Base-by-base conservation (phyloP, 1,140 invertebrate genomes). In the Pararge aegeria region DNA sequence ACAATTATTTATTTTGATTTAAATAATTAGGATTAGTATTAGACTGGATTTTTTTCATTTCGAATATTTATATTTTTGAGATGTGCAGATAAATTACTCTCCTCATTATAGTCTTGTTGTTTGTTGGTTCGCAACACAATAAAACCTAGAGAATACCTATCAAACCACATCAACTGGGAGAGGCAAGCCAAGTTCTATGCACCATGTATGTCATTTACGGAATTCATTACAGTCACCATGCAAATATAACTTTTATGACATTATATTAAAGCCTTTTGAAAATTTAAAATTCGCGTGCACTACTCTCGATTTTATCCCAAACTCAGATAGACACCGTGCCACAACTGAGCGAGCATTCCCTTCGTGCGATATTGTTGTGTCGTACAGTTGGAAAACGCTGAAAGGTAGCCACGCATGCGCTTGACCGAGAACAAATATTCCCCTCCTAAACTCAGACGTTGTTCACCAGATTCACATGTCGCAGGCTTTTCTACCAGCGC, bases 321-420 rank as follows among this genome's bases (percentile, higher is more conserved):
- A n/a, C 46, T 55, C 53, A 40, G 30, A 40, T 3, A 5, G 6
- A 61, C 52, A 55, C 59, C 20, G 59, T 51, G 59, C 18, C n/a
- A 50, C 40, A 34, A 51, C 12, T 29, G 24, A 40, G 20, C 30
- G 16, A 48, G 10, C 29, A 38, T 38, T 55, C 20, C 12, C 21
- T 61, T 12, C 5, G 42, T 51, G 37, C 42, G 38, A 55, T 44
- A 21, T 30, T 46, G 9, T 53, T 42, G 54, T 42, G 53, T 54
- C 21, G 24, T n/a, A 16, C 49, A 19, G 49, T 21, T 65, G 57
- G 63, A 53, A 55, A 64, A 30, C 56, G 42, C 4, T 29, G 21
- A 29, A 55, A 24, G 51, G 64, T 64, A 29, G 20, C 20, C 46
- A 49, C 63, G 63, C 63, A 65, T 65, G 63, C 63, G 63, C 40